A percentile compares a stretch with the other conserved stretches of the same genome.
These are phyloP conservation scores for Ashinkailepas kermadecensis DNA, from an alignment of 2,888 invertebrate genomes.

Conservation along the genomic window DNA sequence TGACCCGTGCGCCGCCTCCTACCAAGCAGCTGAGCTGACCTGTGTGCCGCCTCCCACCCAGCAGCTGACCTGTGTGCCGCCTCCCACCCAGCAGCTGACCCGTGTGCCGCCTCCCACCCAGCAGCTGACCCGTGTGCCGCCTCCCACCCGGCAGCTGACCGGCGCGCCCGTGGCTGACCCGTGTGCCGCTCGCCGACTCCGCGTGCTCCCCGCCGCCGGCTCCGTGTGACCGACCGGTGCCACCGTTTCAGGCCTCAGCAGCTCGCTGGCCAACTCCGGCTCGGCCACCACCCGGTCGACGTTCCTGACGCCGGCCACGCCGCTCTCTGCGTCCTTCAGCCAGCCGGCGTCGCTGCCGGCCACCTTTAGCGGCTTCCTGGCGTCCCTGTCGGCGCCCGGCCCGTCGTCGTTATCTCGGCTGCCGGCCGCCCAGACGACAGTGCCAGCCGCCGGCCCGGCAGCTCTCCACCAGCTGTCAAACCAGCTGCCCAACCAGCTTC, in stretches of 20 bases:
- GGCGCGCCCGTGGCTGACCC: no score
- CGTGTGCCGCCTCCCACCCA: no score
- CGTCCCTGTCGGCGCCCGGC: neutral
- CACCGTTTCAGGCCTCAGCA: neutral
- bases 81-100: no score
- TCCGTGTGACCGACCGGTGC: neutral
- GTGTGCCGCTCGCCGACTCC: no score
- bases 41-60: no score
- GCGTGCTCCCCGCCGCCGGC: no score
- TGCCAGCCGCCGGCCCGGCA: conserved; percentile 19
- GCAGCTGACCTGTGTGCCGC: no score
- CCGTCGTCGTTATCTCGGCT: neutral
- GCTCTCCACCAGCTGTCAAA: neutral
- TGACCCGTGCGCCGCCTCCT: no score
- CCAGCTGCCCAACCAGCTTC: neutral
- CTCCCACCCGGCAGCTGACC: no score
- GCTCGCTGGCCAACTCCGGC: neutral
- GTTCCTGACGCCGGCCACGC: neutral
- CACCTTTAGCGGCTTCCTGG: neutral
- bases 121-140: no score
- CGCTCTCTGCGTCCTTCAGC: neutral
- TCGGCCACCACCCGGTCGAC: neutral
- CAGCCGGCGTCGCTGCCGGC: neutral
- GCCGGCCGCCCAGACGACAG: neutral
- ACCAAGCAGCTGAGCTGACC: no score